Percentiles rank a stretch among this genome's conserved stretches.
phyloP scores from a whole-genome alignment of 2,888 invertebrate species.

The Ceriagrion tenellum region DNA sequence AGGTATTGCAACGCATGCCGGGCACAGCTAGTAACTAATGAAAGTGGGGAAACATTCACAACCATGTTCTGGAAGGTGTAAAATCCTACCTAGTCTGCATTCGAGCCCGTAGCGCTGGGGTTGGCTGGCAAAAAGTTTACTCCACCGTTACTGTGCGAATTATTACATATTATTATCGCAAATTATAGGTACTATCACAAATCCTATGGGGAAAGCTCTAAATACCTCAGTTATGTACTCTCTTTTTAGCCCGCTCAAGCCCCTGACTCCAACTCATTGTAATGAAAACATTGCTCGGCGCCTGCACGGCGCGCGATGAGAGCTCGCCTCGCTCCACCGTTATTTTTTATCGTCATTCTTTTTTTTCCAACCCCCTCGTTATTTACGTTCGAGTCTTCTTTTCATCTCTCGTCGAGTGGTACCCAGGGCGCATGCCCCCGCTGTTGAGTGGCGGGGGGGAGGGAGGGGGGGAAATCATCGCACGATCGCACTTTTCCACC shows the following conservation, averaged over 20 bases:
- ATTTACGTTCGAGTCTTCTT: neutral
- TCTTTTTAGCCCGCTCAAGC: neutral
- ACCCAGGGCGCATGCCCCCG: neutral
- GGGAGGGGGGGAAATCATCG: neutral
- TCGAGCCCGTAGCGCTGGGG: too few species aligned
- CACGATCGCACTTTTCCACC: constrained; percentile 35
- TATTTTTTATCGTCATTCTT: neutral
- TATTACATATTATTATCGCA: too few species aligned
- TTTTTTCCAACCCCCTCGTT: neutral
- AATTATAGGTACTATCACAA: neutral
- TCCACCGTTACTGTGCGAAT: too few species aligned
- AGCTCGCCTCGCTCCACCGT: neutral
- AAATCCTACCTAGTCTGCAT: too few species aligned
- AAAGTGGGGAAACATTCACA: too few species aligned
- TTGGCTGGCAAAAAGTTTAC: too few species aligned
- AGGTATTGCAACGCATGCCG: too few species aligned
- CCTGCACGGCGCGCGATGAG: neutral
- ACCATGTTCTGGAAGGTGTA: too few species aligned
- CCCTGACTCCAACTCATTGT: neutral
- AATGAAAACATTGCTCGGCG: neutral
- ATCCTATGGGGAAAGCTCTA: neutral
- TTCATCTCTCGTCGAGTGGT: neutral
- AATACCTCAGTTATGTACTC: neutral
- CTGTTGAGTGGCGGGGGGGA: neutral
- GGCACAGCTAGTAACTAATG: too few species aligned